phyloP scores from a whole-genome alignment of 2,113 vertebrate genomes.

The Ancistrus triradiatus region DNA sequence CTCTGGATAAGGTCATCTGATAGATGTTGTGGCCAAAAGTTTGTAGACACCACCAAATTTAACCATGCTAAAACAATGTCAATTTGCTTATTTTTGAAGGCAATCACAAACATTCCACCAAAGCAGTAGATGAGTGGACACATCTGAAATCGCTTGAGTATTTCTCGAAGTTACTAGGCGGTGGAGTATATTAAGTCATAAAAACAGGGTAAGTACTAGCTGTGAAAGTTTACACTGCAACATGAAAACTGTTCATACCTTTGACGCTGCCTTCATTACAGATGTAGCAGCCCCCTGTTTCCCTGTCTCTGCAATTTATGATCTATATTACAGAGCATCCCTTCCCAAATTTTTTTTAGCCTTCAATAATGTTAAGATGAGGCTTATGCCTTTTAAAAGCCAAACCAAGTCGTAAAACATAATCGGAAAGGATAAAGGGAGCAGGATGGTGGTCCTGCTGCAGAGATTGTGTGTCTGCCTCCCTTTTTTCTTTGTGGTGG shows the following conservation, averaged over 20 bases:
- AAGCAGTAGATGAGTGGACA: neutral
- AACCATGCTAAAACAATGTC: no score
- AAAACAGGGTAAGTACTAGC: slow-evolving; percentile 26
- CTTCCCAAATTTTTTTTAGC: slow-evolving; percentile 8
- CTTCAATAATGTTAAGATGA: slow-evolving; percentile 18
- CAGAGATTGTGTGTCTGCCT: no score
- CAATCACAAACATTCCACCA: no score
- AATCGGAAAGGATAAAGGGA: neutral
- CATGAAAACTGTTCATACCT: slow-evolving; percentile 29
- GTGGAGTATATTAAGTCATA: slow-evolving; percentile 7
- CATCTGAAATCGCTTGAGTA: neutral
- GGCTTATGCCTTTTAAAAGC: neutral
- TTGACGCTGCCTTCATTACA: slow-evolving; percentile 10
- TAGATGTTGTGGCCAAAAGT: no score
- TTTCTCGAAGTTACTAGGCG: neutral
- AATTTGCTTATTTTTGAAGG: no score
- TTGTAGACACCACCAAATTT: no score
- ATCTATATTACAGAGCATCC: slow-evolving; percentile 15
- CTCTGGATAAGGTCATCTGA: no score
- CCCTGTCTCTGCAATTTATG: slow-evolving; percentile 12
- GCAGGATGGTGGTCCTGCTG: neutral
- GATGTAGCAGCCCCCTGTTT: neutral
- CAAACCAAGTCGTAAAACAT: no score
- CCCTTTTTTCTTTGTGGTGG: neutral
- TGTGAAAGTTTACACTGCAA: slow-evolving; percentile 22